A percentile compares a stretch with the other conserved stretches of the same genome.
These are phyloP conservation scores for Syngnathoides biaculeatus DNA, from an alignment of 2,113 vertebrate species.

Conservation along the genomic window DNA sequence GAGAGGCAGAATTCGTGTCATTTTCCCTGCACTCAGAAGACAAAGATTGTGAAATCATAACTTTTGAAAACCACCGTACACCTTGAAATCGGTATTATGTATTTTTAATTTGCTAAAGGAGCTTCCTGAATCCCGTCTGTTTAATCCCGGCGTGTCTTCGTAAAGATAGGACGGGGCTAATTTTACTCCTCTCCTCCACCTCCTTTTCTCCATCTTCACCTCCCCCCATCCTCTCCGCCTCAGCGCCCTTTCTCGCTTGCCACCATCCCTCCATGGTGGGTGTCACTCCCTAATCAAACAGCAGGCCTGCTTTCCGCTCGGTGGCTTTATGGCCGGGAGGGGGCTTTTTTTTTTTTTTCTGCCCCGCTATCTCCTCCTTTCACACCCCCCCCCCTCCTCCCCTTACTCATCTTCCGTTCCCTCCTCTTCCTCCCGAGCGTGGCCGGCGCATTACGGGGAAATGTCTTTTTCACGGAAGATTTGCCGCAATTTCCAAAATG, in stretches of 20 bases:
- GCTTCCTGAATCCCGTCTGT: slow-evolving; percentile 37
- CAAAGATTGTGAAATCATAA: no score
- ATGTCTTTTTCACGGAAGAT: slow-evolving; percentile 92
- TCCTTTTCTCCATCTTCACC: slow-evolving; percentile 9
- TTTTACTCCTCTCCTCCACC: slow-evolving; percentile 49
- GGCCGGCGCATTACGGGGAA: slow-evolving; percentile 88
- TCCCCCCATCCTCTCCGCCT: slow-evolving; percentile 31
- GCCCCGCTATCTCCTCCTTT: slow-evolving; percentile 23
- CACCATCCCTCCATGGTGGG: slow-evolving; percentile 44
- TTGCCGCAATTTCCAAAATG: slow-evolving; percentile 86
- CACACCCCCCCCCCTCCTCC: slow-evolving; percentile 28
- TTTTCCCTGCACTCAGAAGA: no score
- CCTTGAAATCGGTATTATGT: background rate
- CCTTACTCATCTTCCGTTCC: background rate
- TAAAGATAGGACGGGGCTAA: slow-evolving; percentile 59
- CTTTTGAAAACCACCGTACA: no score
- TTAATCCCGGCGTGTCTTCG: slow-evolving; percentile 18
- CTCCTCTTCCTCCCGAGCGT: slow-evolving; percentile 66
- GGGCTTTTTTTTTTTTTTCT: slow-evolving; percentile 44
- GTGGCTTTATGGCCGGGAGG: slow-evolving; percentile 80
- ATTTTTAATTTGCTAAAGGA: slow-evolving; percentile 62
- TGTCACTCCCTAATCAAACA: slow-evolving; percentile 83
- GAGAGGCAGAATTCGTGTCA: no score
- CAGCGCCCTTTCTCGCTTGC: slow-evolving; percentile 40
- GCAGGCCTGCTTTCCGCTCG: slow-evolving; percentile 83